These are phyloP conservation scores for Pterois miles DNA, from an alignment of 2,797 vertebrate species.

Conservation along the genomic window DNA sequence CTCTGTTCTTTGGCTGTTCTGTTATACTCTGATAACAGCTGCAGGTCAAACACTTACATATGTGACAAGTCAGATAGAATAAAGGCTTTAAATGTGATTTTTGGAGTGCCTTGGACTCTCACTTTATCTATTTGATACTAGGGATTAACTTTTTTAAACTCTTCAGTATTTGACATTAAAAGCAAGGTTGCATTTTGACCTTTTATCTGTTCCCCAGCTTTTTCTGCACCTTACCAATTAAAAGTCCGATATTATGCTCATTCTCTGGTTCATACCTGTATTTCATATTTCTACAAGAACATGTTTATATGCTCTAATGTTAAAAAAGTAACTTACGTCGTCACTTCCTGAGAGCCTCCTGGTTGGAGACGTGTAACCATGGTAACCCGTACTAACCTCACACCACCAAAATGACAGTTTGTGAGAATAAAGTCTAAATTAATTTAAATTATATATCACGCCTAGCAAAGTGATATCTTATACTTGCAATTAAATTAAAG, in stretches of 20 bases:
- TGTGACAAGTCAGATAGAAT: constrained; percentile 5
- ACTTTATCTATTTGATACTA: constrained; percentile 3
- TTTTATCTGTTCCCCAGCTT: not conserved
- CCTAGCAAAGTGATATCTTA: no score
- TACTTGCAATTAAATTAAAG: no score
- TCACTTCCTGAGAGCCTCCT: no score
- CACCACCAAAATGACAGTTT: no score
- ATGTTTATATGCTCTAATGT: no score
- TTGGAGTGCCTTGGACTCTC: constrained; percentile 3
- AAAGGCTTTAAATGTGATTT: constrained; percentile 33
- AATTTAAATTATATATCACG: no score
- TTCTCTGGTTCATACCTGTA: no score
- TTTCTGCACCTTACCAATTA: not conserved
- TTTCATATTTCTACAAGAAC: no score
- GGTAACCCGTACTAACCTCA: no score
- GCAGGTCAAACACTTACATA: constrained; percentile 11
- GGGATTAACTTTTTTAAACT: not conserved
- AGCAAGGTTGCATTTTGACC: constrained; percentile 2
- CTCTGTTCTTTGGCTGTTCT: constrained; percentile 32
- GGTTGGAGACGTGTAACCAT: no score
- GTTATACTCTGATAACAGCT: constrained; percentile 10
- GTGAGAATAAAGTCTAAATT: no score
- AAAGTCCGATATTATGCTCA: not conserved
- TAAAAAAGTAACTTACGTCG: no score
- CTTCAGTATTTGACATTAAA: constrained; percentile 13